A percentile compares a stretch with the other conserved stretches of the same genome.
These are phyloP conservation scores for Synodontis membranacea DNA, from an alignment of 2,113 vertebrate species.

Conservation along the genomic window DNA sequence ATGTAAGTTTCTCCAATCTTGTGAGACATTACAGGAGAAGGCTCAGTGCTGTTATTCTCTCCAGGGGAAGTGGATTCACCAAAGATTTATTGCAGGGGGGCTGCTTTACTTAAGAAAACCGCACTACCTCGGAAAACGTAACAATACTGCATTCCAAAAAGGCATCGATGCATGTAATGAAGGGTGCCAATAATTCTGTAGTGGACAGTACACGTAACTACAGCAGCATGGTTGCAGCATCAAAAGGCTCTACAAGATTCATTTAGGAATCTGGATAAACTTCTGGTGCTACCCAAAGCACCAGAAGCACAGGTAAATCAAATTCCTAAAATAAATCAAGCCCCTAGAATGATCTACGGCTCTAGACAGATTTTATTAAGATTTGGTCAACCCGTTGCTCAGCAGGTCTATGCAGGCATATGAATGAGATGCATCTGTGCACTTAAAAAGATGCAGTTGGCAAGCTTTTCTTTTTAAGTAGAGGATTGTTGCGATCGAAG, in stretches of 20 bases:
- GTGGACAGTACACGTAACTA: not conserved
- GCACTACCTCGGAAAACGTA: not conserved
- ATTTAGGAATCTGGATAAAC: not conserved
- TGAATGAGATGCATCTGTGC: constrained; percentile 51
- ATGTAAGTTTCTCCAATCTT: not conserved
- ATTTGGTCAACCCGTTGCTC: constrained; percentile 45
- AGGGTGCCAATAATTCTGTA: constrained; percentile 17
- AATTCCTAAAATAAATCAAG: not conserved
- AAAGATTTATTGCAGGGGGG: not conserved
- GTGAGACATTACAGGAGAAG: not conserved
- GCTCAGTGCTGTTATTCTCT: not conserved
- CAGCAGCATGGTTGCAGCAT: not conserved
- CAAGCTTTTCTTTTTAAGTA: constrained; percentile 67
- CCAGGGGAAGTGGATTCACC: not conserved
- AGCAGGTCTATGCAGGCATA: constrained; percentile 39
- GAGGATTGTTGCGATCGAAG: constrained; percentile 42
- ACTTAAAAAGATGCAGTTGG: constrained; percentile 66
- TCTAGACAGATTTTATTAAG: not conserved
- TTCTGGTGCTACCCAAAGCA: not conserved
- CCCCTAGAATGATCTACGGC: not conserved
- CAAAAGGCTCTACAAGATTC: not conserved
- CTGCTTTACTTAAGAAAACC: not conserved
- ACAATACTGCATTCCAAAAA: not conserved
- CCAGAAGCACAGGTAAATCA: not conserved
- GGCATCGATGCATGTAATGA: not conserved